These are phyloP conservation scores for Orthonevra nobilis DNA, from an alignment of 2,888 invertebrate genomes.

Conservation along the genomic window DNA sequence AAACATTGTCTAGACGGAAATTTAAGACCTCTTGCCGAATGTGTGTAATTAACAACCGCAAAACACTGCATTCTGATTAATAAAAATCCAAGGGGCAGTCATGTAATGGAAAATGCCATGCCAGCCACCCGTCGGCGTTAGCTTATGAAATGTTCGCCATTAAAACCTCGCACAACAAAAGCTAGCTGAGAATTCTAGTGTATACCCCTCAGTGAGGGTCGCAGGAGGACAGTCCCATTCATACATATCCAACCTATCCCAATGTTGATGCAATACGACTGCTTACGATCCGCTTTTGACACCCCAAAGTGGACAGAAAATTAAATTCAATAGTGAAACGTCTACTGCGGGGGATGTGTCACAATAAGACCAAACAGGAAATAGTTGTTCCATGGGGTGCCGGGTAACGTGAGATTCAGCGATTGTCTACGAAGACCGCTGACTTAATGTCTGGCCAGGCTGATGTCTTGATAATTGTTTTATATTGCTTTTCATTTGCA, in stretches of 20 bases:
- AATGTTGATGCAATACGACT: slow-evolving; percentile 1
- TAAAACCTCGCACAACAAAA: not conserved
- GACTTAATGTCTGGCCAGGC: slow-evolving; percentile 3
- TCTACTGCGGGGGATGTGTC: slow-evolving; percentile 19
- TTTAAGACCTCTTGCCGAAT: slow-evolving; percentile 33
- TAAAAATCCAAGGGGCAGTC: slow-evolving; percentile 6
- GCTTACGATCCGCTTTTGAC: slow-evolving; percentile 14
- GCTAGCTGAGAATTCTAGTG: not conserved
- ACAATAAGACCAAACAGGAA: slow-evolving; percentile 38
- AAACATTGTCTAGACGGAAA: slow-evolving; percentile 65
- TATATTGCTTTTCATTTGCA: not conserved
- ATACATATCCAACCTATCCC: slow-evolving; percentile 55
- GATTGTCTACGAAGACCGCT: slow-evolving; percentile 4
- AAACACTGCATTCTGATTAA: slow-evolving; percentile 29
- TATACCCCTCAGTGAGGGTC: not conserved
- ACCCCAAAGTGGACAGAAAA: slow-evolving; percentile 28
- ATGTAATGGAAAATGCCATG: not conserved
- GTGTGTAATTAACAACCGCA: slow-evolving; percentile 36
- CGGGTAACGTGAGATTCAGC: slow-evolving; percentile 14
- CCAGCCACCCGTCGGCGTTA: too few relatives aligned
- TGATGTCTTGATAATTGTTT: slow-evolving; percentile 9
- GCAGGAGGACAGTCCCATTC: not conserved
- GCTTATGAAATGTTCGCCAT: too few relatives aligned
- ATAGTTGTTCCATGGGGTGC: not conserved
- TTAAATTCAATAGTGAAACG: slow-evolving; percentile 52